A percentile compares a stretch with the other conserved stretches of the same genome.
Conservation (phyloP, 1,140 invertebrate genomes). For the Orchestia grillus region DNA sequence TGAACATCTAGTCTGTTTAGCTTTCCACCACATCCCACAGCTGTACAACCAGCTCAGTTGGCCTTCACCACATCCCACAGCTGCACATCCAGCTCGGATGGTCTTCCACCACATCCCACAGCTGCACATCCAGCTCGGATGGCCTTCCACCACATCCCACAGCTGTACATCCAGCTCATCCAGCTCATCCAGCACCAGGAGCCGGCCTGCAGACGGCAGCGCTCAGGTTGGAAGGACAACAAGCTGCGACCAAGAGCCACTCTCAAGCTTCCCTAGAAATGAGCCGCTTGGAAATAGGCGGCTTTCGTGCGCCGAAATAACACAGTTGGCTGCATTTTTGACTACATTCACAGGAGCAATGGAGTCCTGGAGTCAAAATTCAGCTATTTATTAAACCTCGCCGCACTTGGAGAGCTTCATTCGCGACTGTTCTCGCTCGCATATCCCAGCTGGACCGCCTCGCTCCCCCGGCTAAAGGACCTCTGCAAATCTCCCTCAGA, state of each 20-base stretch:
- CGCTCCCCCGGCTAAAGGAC: neutral
- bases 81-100: too few species aligned
- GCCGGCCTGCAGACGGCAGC: too few species aligned
- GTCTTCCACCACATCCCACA: neutral
- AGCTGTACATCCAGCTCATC: neutral
- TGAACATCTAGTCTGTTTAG: neutral
- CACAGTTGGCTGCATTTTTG: neutral
- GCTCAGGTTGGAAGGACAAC: too few species aligned
- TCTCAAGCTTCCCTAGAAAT: neutral
- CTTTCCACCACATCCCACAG: neutral
- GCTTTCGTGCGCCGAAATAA: neutral
- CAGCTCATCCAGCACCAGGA: too few species aligned
- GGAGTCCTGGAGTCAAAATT: neutral
- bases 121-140: neutral
- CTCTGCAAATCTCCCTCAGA: neutral
- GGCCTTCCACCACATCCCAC: neutral
- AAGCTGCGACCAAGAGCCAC: too few species aligned
- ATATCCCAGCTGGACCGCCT: neutral
- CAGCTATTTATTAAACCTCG: neutral
- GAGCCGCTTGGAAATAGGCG: neutral
- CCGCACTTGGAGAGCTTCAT: neutral
- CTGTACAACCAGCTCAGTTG: too few species aligned
- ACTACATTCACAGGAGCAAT: neutral
- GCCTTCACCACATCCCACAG: too few species aligned
- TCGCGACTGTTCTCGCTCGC: neutral